Conservation (phyloP, 2,888 invertebrate species). For the Portevinia maculata region DNA sequence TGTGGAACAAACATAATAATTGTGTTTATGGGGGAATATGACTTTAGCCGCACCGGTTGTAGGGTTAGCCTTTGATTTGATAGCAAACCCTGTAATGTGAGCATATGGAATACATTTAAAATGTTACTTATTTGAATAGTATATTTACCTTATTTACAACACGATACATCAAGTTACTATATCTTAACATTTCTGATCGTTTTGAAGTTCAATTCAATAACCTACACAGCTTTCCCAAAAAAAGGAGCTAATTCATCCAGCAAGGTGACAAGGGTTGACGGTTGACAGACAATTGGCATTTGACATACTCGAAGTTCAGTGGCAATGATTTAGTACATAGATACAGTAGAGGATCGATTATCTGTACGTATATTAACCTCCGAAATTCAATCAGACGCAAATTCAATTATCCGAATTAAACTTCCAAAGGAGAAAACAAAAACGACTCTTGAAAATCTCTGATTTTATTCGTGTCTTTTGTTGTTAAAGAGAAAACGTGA, state of each 20-base stretch:
- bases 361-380: too few species aligned
- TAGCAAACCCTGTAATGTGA: slow-evolving; percentile 23
- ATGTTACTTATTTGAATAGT: background rate
- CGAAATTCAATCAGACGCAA: too few species aligned
- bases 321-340: background rate
- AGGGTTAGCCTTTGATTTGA: slow-evolving; percentile 13
- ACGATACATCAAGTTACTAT: slow-evolving; percentile 33
- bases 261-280: slow-evolving; percentile 9
- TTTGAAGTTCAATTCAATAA: slow-evolving; percentile 6
- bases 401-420: too few species aligned
- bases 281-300: background rate
- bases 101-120: background rate
- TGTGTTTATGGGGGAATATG: slow-evolving; percentile 93
- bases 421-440: too few species aligned
- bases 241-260: background rate
- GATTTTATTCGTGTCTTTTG: too few species aligned
- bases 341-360: too few species aligned
- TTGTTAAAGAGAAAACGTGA: too few species aligned
- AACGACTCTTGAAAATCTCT: too few species aligned
- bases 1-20: slow-evolving; percentile 99
- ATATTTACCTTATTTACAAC: slow-evolving; percentile 35
- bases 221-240: slow-evolving; percentile 7
- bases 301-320: background rate
- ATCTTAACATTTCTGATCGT: slow-evolving; percentile 38
- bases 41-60: slow-evolving; percentile 49